Evolutionary conservation across 2,797 vertebrate genomes (phyloP).

Genomic region (Helostoma temminkii): DNA sequence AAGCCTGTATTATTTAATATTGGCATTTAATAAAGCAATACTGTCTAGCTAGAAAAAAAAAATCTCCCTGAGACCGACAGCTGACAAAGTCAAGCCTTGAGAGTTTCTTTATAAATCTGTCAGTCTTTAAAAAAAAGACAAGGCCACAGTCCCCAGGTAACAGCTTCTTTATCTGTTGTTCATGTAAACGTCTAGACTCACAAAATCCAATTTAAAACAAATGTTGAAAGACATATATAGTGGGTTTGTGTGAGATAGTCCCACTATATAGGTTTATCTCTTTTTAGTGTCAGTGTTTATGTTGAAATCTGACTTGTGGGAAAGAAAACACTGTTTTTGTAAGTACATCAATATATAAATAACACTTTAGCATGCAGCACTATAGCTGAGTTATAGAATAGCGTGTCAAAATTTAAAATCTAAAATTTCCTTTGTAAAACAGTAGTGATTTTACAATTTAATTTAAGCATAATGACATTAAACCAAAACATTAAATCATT

Average conservation of each 20-base stretch:
- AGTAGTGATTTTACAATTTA: too few relatives aligned
- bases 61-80: slow-evolving; percentile 61
- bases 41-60: slow-evolving; percentile 37
- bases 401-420: too few relatives aligned
- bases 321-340: slow-evolving; percentile 9
- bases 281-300: slow-evolving; percentile 16
- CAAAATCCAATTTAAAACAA: slow-evolving; percentile 62
- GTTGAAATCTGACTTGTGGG: neutral
- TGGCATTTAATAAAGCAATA: slow-evolving; percentile 40
- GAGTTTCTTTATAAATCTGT: slow-evolving; percentile 56
- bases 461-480: too few relatives aligned
- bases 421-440: too few relatives aligned
- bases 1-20: slow-evolving; percentile 43
- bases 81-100: slow-evolving; percentile 53
- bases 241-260: slow-evolving; percentile 24
- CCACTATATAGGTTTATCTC: slow-evolving; percentile 16
- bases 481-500: too few relatives aligned
- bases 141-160: slow-evolving; percentile 47
- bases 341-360: too few relatives aligned
- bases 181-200: slow-evolving; percentile 45
- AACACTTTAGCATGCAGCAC: too few relatives aligned
- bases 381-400: too few relatives aligned
- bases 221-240: slow-evolving; percentile 16
- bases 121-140: slow-evolving; percentile 52
- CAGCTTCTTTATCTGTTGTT: slow-evolving; percentile 50